Conservation (phyloP, 2,888 invertebrate species). For the Bombyx huttoni region DNA sequence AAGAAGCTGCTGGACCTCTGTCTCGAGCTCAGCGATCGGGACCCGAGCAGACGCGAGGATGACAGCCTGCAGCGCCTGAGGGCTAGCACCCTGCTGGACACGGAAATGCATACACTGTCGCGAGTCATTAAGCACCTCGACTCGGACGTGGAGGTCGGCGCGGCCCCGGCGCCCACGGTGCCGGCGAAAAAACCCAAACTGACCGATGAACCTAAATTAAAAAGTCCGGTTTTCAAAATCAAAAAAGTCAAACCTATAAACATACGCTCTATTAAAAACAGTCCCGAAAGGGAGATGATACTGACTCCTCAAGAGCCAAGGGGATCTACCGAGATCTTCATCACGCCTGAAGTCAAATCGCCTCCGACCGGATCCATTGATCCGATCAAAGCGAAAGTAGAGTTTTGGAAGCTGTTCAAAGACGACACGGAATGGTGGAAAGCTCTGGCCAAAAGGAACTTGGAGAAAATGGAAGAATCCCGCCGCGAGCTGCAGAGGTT, state of each 20-base stretch:
- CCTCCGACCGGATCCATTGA: slow-evolving; percentile 8
- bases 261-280: slow-evolving; percentile 22
- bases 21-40: slow-evolving; percentile 33
- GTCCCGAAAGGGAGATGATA: slow-evolving; percentile 13
- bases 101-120: slow-evolving; percentile 58
- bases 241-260: slow-evolving; percentile 51
- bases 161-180: slow-evolving; percentile 16
- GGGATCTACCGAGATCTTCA: slow-evolving; percentile 26
- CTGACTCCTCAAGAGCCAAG: slow-evolving; percentile 36
- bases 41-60: slow-evolving; percentile 35
- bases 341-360: slow-evolving; percentile 27
- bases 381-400: slow-evolving; percentile 30
- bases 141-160: slow-evolving; percentile 28
- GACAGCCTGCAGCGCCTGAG: slow-evolving; percentile 31
- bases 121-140: slow-evolving; percentile 57
- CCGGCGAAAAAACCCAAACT: slow-evolving; percentile 22
- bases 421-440: slow-evolving; percentile 67
- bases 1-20: slow-evolving; percentile 51
- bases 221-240: slow-evolving; percentile 48
- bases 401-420: slow-evolving; percentile 61
- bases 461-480: slow-evolving; percentile 62
- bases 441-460: slow-evolving; percentile 54
- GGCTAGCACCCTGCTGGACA: slow-evolving; percentile 48
- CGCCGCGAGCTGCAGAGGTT: slow-evolving; percentile 56
- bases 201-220: slow-evolving; percentile 24